A percentile compares a stretch with the other conserved stretches of the same genome.
These are phyloP conservation scores for Pelvicachromis taeniatus DNA, from an alignment of 2,113 vertebrate genomes.

Conservation along the genomic window DNA sequence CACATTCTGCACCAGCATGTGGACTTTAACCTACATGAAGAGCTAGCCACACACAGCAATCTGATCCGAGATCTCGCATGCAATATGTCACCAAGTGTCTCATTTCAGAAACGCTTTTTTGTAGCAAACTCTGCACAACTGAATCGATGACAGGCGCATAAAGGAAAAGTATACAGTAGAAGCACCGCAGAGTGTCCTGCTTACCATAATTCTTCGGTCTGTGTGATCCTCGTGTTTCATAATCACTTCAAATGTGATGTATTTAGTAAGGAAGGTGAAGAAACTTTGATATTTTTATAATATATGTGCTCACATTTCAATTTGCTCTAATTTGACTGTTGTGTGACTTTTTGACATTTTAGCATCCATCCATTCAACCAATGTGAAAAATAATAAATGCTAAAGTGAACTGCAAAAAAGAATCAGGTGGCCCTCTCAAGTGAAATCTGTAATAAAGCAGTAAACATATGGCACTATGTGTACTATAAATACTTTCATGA, in stretches of 20 bases:
- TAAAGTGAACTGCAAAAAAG: neutral
- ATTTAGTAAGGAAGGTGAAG: neutral
- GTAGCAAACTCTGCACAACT: neutral
- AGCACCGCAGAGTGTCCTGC: neutral
- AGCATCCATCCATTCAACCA: neutral
- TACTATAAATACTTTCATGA: neutral
- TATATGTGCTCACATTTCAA: neutral
- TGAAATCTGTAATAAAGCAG: fast-evolving
- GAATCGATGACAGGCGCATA: neutral
- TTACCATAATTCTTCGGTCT: neutral
- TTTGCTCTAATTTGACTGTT: neutral
- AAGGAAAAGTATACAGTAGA: neutral
- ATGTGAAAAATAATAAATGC: neutral
- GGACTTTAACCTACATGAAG: neutral
- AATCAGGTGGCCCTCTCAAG: neutral
- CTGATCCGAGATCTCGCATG: neutral
- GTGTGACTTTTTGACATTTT: neutral
- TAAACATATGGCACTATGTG: neutral
- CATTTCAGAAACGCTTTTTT: neutral
- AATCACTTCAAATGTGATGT: neutral
- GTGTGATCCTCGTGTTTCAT: neutral
- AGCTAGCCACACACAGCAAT: neutral
- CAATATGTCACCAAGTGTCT: neutral
- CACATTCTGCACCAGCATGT: neutral
- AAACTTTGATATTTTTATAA: neutral